A percentile compares a stretch with the other conserved stretches of the same genome.
Conservation (phyloP, 2,797 vertebrate genomes). For the Discoglossus pictus region DNA sequence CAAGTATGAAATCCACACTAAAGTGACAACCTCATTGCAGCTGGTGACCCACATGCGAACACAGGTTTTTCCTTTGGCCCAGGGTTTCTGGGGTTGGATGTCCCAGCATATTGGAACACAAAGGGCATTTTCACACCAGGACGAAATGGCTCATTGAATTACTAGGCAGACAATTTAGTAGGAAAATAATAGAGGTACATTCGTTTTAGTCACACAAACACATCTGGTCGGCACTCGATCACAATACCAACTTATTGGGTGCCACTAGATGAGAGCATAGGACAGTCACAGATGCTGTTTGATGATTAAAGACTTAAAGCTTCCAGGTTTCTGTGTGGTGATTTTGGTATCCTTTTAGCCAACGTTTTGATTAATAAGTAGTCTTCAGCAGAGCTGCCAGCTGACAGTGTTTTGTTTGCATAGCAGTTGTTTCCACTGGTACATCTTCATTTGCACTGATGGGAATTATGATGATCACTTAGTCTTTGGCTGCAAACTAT, state of each 20-base stretch:
- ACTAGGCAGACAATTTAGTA: constrained; percentile 43
- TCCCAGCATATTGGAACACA: constrained; percentile 37
- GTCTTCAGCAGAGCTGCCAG: constrained; percentile 49
- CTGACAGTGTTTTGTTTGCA: constrained; percentile 46
- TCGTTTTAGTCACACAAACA: constrained; percentile 49
- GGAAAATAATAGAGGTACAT: constrained; percentile 50
- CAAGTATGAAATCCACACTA: too few species aligned
- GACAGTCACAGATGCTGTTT: constrained; percentile 51
- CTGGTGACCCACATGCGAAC: constrained; percentile 35
- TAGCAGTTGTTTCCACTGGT: constrained; percentile 49
- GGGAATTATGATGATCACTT: constrained; percentile 37
- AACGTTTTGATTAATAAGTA: constrained; percentile 53
- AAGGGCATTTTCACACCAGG: constrained; percentile 35
- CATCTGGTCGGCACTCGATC: constrained; percentile 47
- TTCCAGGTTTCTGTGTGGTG: constrained; percentile 50
- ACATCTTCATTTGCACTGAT: constrained; percentile 49
- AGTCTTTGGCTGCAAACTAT: constrained; percentile 24
- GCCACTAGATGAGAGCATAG: constrained; percentile 43
- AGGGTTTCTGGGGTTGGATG: constrained; percentile 15
- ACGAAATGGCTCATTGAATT: constrained; percentile 48
- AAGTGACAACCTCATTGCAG: constrained; percentile 29
- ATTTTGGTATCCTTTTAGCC: constrained; percentile 46
- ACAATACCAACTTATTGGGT: constrained; percentile 48
- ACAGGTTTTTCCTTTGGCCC: constrained; percentile 30
- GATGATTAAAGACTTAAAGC: constrained; percentile 48